Percentiles rank a stretch among this genome's conserved stretches.
These are phyloP conservation scores for Cetoscarus ocellatus DNA, from an alignment of 2,797 vertebrate species.

Conservation along the genomic window DNA sequence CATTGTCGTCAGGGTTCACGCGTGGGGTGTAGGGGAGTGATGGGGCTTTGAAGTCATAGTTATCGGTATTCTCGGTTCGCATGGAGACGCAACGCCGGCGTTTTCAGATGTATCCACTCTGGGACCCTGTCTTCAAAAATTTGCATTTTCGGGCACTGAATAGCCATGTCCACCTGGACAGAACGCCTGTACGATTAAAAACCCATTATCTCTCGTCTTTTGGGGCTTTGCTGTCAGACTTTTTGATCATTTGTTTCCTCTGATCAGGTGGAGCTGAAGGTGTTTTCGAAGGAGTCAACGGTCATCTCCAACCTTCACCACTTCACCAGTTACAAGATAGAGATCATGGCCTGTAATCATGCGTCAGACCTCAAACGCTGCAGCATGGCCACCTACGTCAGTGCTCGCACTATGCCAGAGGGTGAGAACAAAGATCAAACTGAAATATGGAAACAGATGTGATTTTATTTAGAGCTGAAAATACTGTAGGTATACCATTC, in stretches of 20 bases:
- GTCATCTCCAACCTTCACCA: slow-evolving; percentile 94
- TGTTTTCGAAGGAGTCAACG: slow-evolving; percentile 89
- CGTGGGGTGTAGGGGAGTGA: too few relatives aligned
- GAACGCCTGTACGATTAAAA: too few relatives aligned
- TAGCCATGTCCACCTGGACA: too few relatives aligned
- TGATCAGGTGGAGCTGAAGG: slow-evolving; percentile 80
- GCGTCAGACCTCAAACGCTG: slow-evolving; percentile 83
- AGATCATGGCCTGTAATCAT: slow-evolving; percentile 97
- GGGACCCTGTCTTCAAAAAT: too few relatives aligned
- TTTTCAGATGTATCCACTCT: too few relatives aligned
- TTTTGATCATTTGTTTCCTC: not conserved
- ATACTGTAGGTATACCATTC: not conserved
- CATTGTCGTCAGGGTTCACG: too few relatives aligned
- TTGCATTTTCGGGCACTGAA: too few relatives aligned
- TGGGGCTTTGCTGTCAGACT: not conserved
- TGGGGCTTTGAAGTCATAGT: too few relatives aligned
- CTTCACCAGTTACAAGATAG: slow-evolving; percentile 96
- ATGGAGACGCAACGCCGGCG: too few relatives aligned
- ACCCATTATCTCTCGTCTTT: not conserved
- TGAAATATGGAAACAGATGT: not conserved
- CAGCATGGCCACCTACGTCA: slow-evolving; percentile 93
- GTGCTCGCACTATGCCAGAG: slow-evolving; percentile 95
- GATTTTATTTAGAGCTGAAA: not conserved
- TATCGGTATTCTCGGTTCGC: too few relatives aligned
- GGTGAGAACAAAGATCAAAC: slow-evolving; percentile 75